Percentiles rank a stretch among this genome's conserved stretches.
phyloP scores from a whole-genome alignment of 2,888 invertebrate genomes.

The Noctua fimbriata region DNA sequence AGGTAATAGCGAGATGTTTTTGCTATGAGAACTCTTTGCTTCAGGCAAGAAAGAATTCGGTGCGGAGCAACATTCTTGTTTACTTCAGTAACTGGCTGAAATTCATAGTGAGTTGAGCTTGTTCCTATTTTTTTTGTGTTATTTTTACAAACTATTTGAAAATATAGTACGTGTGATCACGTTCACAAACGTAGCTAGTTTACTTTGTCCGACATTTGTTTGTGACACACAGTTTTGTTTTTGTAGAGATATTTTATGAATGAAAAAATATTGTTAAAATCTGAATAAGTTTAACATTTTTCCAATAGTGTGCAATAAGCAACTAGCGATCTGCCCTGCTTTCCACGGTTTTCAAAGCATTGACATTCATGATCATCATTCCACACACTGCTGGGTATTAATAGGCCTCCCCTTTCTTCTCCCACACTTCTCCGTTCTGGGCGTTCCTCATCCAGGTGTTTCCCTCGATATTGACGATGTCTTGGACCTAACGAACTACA shows the following conservation, averaged over 20 bases:
- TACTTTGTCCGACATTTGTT: neutral
- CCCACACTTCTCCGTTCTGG: too few relatives aligned
- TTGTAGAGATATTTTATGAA: neutral
- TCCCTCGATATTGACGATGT: too few relatives aligned
- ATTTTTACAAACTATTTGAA: neutral
- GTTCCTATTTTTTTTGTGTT: neutral
- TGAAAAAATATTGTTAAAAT: neutral
- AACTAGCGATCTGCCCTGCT: neutral
- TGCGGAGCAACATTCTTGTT: constrained; percentile 32
- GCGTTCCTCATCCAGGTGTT: too few relatives aligned
- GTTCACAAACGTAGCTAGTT: neutral
- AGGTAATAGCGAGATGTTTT: constrained; percentile 58
- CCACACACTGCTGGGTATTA: too few relatives aligned
- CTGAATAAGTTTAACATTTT: neutral
- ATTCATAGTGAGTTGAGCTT: constrained; percentile 1
- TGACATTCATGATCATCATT: neutral
- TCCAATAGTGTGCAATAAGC: neutral
- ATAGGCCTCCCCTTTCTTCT: too few relatives aligned
- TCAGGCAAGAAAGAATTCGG: constrained; percentile 36
- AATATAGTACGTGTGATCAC: neutral
- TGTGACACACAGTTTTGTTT: neutral
- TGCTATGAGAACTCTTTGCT: constrained; percentile 47
- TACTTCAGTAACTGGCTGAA: constrained; percentile 12
- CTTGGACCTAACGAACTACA: too few relatives aligned
- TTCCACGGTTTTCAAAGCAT: neutral